Conservation (phyloP, 2,888 invertebrate genomes). For the Anthrax anthrax region DNA sequence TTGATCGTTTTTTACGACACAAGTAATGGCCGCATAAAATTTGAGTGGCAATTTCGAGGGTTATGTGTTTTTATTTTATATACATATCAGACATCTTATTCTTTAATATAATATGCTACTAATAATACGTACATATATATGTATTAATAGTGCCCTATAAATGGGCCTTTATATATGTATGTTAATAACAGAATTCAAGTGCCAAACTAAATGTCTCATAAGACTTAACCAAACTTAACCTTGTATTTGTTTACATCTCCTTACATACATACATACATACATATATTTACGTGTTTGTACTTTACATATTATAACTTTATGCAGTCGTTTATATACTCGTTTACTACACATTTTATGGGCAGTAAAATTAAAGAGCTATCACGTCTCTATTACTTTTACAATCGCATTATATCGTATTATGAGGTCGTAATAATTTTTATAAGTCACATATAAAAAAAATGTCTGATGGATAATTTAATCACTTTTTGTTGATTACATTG, state of each 20-base stretch:
- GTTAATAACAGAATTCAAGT: too few species aligned
- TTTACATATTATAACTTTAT: conserved; percentile 3
- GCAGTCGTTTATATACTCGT: conserved; percentile 5
- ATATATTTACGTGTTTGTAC: neutral
- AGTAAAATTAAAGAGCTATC: conserved; percentile 14
- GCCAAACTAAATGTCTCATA: too few species aligned
- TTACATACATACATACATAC: neutral
- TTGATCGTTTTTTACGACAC: conserved; percentile 31
- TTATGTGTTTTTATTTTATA: conserved; percentile 10
- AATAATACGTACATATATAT: too few species aligned
- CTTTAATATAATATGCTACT: too few species aligned
- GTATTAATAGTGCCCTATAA: neutral
- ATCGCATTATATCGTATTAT: conserved; percentile 1
- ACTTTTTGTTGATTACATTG: too few species aligned
- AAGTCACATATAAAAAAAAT: too few species aligned
- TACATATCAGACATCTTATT: too few species aligned
- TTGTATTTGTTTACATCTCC: too few species aligned
- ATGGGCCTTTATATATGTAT: neutral
- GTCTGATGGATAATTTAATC: too few species aligned
- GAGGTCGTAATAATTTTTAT: neutral
- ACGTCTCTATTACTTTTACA: neutral
- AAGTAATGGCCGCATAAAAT: conserved; percentile 32
- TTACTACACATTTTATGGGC: conserved; percentile 12
- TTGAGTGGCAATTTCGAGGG: conserved; percentile 24
- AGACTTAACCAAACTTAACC: too few species aligned